These are phyloP conservation scores for Dexiosoma caninum DNA, from an alignment of 2,888 invertebrate genomes.

Conservation along the genomic window DNA sequence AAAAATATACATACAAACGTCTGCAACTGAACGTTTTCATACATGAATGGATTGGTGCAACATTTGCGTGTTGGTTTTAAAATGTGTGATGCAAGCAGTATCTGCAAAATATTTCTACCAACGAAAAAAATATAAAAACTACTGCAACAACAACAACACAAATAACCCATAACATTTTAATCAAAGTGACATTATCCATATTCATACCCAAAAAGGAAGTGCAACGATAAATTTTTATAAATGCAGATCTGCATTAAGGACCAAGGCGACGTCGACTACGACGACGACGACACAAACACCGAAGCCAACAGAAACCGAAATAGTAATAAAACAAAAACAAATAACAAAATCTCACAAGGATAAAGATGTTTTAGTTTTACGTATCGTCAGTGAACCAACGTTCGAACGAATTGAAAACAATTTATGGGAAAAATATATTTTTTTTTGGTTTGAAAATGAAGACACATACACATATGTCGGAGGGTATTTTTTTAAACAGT, in stretches of 20 bases:
- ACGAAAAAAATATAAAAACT: neutral
- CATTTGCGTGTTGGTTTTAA: neutral
- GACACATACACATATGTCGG: neutral
- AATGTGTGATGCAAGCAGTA: neutral
- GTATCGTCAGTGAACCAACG: constrained; percentile 18
- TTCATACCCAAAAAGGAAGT: constrained; percentile 57
- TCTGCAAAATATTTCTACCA: constrained; percentile 26
- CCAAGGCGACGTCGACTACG: constrained; percentile 3
- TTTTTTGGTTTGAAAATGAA: neutral
- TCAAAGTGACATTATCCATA: constrained; percentile 64
- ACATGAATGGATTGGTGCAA: neutral
- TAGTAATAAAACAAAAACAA: constrained; percentile 33
- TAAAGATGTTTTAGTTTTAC: constrained; percentile 44
- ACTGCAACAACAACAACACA: neutral
- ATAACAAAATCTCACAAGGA: constrained; percentile 46
- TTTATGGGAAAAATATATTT: constrained; percentile 32
- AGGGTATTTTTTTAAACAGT: neutral
- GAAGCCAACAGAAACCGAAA: neutral
- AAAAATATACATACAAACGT: constrained; percentile 21
- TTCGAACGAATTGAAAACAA: constrained; percentile 23
- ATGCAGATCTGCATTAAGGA: constrained; percentile 53
- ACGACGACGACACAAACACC: neutral
- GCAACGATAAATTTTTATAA: constrained; percentile 62
- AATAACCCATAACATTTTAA: constrained; percentile 62
- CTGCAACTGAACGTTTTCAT: constrained; percentile 9